These are phyloP conservation scores for Drosophila bocqueti DNA, from an alignment of 1,140 invertebrate genomes.

Conservation along the genomic window DNA sequence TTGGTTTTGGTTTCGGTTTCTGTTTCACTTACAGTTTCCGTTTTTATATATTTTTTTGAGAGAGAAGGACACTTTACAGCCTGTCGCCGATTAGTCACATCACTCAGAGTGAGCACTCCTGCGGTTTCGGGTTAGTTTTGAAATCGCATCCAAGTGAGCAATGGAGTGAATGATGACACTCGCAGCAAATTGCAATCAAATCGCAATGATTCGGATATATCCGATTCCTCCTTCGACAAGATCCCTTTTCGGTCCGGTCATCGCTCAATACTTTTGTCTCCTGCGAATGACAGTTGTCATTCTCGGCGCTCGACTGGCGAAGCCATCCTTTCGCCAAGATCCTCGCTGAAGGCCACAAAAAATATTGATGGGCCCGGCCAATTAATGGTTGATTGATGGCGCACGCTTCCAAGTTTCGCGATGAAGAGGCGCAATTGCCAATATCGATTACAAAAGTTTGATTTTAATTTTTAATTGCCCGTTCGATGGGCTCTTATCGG, in stretches of 20 bases:
- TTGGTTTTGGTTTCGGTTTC: not conserved
- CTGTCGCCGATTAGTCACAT: constrained; percentile 75
- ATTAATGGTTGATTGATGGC: constrained; percentile 75
- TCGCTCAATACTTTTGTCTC: constrained; percentile 67
- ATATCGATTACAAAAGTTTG: constrained; percentile 77
- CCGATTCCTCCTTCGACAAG: constrained; percentile 33
- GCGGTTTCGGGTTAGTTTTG: constrained; percentile 36
- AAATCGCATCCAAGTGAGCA: constrained; percentile 1
- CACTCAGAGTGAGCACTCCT: constrained; percentile 63
- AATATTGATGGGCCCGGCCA: constrained; percentile 56
- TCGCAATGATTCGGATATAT: constrained; percentile 45
- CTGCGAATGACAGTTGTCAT: constrained; percentile 69
- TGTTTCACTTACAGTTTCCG: not conserved
- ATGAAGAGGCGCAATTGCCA: constrained; percentile 55
- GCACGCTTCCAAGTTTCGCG: constrained; percentile 16
- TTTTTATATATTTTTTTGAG: constrained; percentile 6
- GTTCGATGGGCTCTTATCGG: constrained; percentile 19
- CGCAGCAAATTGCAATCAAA: constrained; percentile 67
- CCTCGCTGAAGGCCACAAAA: constrained; percentile 33
- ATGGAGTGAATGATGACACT: constrained; percentile 69
- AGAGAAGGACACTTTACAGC: constrained; percentile 52
- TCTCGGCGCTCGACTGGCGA: too few species aligned
- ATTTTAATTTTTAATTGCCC: constrained; percentile 84
- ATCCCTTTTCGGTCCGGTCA: constrained; percentile 47
- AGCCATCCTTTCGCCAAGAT: constrained; percentile 30